These are phyloP conservation scores for Meriones unguiculatus DNA, from an alignment of 2,113 vertebrate species.

Conservation along the genomic window DNA sequence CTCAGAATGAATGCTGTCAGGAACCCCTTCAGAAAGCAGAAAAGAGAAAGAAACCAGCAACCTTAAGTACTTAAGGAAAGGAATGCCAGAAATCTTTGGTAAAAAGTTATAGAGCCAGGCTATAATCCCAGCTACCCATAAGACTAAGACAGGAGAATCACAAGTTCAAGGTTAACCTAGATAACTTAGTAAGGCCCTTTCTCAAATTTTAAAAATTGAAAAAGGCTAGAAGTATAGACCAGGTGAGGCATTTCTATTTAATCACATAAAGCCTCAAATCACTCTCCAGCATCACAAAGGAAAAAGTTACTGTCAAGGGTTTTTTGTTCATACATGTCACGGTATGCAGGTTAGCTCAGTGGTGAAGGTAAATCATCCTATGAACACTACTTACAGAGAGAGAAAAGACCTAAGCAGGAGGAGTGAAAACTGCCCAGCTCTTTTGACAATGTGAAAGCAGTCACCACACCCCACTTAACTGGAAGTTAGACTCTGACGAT, in stretches of 20 bases:
- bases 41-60: background rate
- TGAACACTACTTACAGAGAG: slow-evolving; percentile 13
- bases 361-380: background rate
- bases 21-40: background rate
- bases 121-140: background rate
- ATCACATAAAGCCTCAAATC: background rate
- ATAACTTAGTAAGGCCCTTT: background rate
- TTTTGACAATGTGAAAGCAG: background rate
- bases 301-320: background rate
- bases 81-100: slow-evolving; percentile 1
- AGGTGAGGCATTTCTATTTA: background rate
- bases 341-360: background rate
- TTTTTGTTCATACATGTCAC: background rate
- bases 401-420: slow-evolving; percentile 27
- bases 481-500: slow-evolving; percentile 50
- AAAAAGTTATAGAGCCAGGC: background rate
- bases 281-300: background rate
- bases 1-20: background rate
- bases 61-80: slow-evolving; percentile 19
- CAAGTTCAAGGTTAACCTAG: background rate
- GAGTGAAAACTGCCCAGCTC: background rate
- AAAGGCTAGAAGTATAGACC: background rate
- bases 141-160: background rate
- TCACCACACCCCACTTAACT: slow-evolving; percentile 50
- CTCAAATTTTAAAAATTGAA: background rate